Conservation (phyloP, 2,888 invertebrate genomes). For the Netelia virgata region DNA sequence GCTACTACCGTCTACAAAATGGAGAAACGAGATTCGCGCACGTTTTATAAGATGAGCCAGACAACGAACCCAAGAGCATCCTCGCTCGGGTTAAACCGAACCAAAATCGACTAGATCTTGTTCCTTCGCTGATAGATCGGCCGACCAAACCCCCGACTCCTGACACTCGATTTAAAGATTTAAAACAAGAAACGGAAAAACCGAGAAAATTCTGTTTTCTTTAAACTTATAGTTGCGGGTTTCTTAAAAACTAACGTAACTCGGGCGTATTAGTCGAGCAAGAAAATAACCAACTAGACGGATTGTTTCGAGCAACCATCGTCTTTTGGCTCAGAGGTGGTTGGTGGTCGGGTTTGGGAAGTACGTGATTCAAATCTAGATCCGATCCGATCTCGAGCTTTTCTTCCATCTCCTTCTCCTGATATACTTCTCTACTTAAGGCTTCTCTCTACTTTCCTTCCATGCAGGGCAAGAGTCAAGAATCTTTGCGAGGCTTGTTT, state of each 20-base stretch:
- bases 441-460: background rate
- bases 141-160: too few relatives aligned
- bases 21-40: constrained; percentile 15
- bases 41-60: constrained; percentile 2
- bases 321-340: constrained; percentile 48
- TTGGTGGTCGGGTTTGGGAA: constrained; percentile 53
- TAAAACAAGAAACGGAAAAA: too few relatives aligned
- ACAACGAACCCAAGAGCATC: too few relatives aligned
- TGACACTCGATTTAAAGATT: too few relatives aligned
- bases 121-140: too few relatives aligned
- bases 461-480: background rate
- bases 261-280: constrained; percentile 40
- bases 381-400: constrained; percentile 77
- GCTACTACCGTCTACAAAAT: background rate
- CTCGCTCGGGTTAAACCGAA: too few relatives aligned
- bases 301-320: constrained; percentile 31
- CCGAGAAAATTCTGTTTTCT: background rate
- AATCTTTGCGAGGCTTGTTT: background rate
- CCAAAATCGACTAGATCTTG: too few relatives aligned
- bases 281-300: constrained; percentile 32
- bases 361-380: constrained; percentile 84
- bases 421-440: constrained; percentile 31
- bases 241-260: constrained; percentile 2
- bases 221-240: constrained; percentile 1
- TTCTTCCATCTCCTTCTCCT: constrained; percentile 56